phyloP scores from a whole-genome alignment of 2,888 invertebrate genomes.

The Drosophila infuscata region DNA sequence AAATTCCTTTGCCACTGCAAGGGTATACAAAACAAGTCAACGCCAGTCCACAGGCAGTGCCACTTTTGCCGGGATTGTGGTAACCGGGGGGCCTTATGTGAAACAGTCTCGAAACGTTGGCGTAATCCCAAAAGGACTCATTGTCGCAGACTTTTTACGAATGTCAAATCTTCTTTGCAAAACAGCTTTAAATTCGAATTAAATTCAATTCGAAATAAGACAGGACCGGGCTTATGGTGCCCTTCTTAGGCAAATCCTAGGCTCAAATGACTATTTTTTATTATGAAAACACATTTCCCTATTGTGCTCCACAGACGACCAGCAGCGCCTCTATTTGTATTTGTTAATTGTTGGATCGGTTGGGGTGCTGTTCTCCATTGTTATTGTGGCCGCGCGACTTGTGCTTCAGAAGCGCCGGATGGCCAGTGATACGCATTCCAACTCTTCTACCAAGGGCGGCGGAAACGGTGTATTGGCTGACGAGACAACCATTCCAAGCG shows the following conservation, averaged over 20 bases:
- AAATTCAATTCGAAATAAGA: constrained; percentile 39
- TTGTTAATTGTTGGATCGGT: constrained; percentile 90
- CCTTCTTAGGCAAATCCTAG: constrained; percentile 40
- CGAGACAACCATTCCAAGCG: constrained; percentile 92
- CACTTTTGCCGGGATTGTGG: neutral
- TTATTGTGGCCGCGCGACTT: constrained; percentile 89
- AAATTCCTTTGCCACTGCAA: neutral
- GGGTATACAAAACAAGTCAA: constrained; percentile 12
- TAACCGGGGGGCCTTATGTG: constrained; percentile 6
- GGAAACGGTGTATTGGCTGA: constrained; percentile 52
- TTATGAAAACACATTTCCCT: constrained; percentile 10
- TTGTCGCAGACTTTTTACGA: constrained; percentile 44
- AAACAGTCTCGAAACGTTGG: constrained; percentile 13
- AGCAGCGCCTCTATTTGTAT: constrained; percentile 91
- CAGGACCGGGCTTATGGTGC: neutral
- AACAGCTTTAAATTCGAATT: constrained; percentile 44
- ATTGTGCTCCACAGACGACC: constrained; percentile 77
- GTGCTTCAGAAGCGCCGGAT: constrained; percentile 89
- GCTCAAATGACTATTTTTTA: constrained; percentile 26
- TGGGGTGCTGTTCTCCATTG: constrained; percentile 90
- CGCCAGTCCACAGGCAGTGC: neutral
- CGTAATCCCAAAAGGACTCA: constrained; percentile 35
- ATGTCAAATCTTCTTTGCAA: constrained; percentile 50
- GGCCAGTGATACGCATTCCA: constrained; percentile 84
- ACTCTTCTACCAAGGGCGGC: constrained; percentile 87